Percentiles rank a stretch among this genome's conserved stretches.
Evolutionary conservation across 2,888 invertebrate genomes (phyloP).

Genomic region (Caenorhabditis drosophilae): DNA sequence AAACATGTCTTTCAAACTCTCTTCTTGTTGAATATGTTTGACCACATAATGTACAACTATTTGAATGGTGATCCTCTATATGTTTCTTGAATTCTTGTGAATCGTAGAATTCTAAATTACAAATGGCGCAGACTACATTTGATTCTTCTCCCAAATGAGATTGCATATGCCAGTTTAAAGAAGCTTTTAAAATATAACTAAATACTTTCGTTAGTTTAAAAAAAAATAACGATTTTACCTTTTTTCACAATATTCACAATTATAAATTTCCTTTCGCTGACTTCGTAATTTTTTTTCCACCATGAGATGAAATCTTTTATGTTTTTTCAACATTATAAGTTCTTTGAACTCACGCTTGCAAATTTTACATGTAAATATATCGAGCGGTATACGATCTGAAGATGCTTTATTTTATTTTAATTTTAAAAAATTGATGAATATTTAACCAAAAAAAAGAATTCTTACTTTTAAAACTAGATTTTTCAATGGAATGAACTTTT

Average conservation of each 20-base stretch:
- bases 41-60: constrained; percentile 15
- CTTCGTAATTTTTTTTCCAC: constrained; percentile 12
- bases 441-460: neutral
- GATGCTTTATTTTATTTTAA: no score
- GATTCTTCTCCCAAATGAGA: constrained; percentile 9
- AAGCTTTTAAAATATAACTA: constrained; percentile 19
- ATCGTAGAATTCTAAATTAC: constrained; percentile 19
- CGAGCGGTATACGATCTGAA: constrained; percentile 1
- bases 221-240: constrained; percentile 8
- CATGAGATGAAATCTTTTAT: constrained; percentile 4
- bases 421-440: no score
- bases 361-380: constrained; percentile 9
- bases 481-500: constrained; percentile 6
- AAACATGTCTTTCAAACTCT: neutral
- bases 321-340: constrained; percentile 14
- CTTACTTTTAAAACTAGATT: neutral
- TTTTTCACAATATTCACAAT: constrained; percentile 25
- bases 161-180: constrained; percentile 20
- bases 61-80: constrained; percentile 22
- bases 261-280: constrained; percentile 2
- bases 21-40: constrained; percentile 2
- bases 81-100: constrained; percentile 16
- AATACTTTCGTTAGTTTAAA: no score
- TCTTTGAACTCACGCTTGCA: constrained; percentile 21
- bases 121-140: constrained; percentile 14